Percentiles rank a stretch among this genome's conserved stretches.
These are phyloP conservation scores for Zelleria hepariella DNA, from an alignment of 2,888 invertebrate genomes.

Conservation along the genomic window DNA sequence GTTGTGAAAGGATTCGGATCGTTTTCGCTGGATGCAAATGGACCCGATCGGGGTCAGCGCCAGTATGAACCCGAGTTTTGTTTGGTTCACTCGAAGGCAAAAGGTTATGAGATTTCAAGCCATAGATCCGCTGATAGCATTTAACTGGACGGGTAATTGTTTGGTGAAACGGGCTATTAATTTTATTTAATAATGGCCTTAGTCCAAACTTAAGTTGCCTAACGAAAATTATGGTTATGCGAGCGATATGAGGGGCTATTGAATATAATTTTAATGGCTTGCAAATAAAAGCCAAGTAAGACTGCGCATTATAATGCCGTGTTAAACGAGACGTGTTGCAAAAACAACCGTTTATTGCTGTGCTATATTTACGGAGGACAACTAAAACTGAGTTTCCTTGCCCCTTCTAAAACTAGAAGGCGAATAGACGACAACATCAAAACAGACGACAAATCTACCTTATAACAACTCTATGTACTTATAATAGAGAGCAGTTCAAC, in stretches of 20 bases:
- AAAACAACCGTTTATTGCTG: neutral
- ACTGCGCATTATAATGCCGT: neutral
- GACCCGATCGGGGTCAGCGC: constrained; percentile 24
- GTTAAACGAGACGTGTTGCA: neutral
- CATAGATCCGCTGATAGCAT: constrained; percentile 65
- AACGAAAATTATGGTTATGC: constrained; percentile 49
- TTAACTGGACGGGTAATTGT: constrained; percentile 63
- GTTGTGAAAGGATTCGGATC: constrained; percentile 8
- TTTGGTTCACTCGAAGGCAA: constrained; percentile 56
- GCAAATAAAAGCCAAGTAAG: constrained; percentile 32
- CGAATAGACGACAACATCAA: no score
- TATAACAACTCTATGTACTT: no score
- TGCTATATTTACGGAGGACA: constrained; percentile 14
- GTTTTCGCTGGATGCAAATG: constrained; percentile 26
- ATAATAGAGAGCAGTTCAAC: no score
- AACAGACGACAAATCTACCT: no score
- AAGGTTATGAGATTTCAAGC: constrained; percentile 66
- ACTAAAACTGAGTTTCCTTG: no score
- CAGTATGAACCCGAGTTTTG: constrained; percentile 21
- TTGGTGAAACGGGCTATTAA: constrained; percentile 62
- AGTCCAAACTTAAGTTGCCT: constrained; percentile 52
- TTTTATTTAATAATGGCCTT: constrained; percentile 52
- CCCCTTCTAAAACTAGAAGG: no score
- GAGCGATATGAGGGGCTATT: constrained; percentile 39
- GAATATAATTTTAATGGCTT: constrained; percentile 35